These are phyloP conservation scores for Cheilosia soror DNA, from an alignment of 2,888 invertebrate species.

Conservation along the genomic window DNA sequence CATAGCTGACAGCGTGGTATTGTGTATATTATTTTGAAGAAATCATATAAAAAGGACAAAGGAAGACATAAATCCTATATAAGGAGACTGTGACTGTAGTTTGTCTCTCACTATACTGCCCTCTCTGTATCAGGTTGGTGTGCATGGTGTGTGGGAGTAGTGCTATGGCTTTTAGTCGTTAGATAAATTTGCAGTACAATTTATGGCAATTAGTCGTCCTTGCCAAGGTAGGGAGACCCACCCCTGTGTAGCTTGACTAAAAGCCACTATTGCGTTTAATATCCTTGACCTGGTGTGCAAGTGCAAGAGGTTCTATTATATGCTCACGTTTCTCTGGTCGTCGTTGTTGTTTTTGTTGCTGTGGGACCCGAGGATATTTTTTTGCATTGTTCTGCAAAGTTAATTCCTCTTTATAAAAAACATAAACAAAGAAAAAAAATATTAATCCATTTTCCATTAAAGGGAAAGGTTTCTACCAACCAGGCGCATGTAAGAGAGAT, in stretches of 20 bases:
- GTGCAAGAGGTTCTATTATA: conserved; percentile 35
- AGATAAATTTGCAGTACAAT: conserved; percentile 54
- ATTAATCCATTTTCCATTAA: conserved; percentile 38
- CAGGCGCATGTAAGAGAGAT: conserved; percentile 1
- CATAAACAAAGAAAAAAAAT: background rate
- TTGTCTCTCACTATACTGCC: background rate
- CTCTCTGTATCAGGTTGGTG: background rate
- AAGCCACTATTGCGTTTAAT: conserved; percentile 33
- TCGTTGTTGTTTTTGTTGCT: conserved; percentile 20
- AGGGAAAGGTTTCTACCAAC: conserved; percentile 33
- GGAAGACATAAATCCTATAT: conserved; percentile 8
- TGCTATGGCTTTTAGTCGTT: conserved; percentile 43
- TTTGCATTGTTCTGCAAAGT: background rate
- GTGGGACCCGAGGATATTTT: conserved; percentile 35
- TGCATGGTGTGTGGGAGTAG: conserved; percentile 5
- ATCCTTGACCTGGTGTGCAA: conserved; percentile 68
- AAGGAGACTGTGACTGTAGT: background rate
- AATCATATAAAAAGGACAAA: conserved; percentile 3
- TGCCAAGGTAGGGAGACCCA: conserved; percentile 10
- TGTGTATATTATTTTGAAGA: background rate
- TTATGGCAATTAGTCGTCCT: conserved; percentile 60
- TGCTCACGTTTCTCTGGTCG: conserved; percentile 10
- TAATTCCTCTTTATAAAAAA: conserved; percentile 10
- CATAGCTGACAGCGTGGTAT: background rate
- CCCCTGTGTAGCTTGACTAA: conserved; percentile 12